Conservation (phyloP, 92 coral and sea anemone species). For the Porites evermanni region DNA sequence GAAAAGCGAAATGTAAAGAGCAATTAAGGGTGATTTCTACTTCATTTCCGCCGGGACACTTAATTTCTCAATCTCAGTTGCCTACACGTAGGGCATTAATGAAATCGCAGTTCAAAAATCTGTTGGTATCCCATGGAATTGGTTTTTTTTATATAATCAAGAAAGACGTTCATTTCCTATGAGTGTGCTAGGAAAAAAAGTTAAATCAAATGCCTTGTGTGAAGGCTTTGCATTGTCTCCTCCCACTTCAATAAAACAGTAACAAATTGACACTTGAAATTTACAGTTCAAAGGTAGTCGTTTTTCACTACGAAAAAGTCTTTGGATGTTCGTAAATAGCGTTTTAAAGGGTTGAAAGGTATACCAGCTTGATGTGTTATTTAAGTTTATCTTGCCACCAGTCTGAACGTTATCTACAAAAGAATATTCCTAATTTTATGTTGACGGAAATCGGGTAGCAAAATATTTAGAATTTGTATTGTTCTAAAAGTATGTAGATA, state of each 20-base stretch:
- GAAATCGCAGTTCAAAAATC: conserved; percentile 23
- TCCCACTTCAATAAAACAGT: conserved; percentile 20
- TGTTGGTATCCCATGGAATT: conserved; percentile 49
- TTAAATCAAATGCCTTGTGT: conserved; percentile 12
- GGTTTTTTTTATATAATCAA: conserved; percentile 23
- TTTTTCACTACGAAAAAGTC: background rate
- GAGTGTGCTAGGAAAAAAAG: conserved; percentile 8
- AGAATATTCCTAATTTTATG: background rate
- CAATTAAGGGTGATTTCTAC: conserved; percentile 44
- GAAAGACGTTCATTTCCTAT: conserved; percentile 37
- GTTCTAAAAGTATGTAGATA: background rate
- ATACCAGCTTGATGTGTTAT: background rate
- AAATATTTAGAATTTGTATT: background rate
- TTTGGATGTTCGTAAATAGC: conserved; percentile 10
- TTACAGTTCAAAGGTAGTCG: background rate
- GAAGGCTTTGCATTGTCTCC: conserved; percentile 23
- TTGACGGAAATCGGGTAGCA: background rate
- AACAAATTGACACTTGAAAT: conserved; percentile 32
- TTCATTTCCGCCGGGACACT: conserved; percentile 39
- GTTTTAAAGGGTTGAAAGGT: background rate
- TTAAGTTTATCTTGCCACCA: background rate
- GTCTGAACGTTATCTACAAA: background rate
- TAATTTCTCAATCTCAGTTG: conserved; percentile 25
- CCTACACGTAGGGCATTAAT: conserved; percentile 22
- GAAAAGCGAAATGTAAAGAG: conserved; percentile 36